Evolutionary conservation across 1,140 invertebrate genomes (phyloP).

Genomic region (Zaprionus taronus): DNA sequence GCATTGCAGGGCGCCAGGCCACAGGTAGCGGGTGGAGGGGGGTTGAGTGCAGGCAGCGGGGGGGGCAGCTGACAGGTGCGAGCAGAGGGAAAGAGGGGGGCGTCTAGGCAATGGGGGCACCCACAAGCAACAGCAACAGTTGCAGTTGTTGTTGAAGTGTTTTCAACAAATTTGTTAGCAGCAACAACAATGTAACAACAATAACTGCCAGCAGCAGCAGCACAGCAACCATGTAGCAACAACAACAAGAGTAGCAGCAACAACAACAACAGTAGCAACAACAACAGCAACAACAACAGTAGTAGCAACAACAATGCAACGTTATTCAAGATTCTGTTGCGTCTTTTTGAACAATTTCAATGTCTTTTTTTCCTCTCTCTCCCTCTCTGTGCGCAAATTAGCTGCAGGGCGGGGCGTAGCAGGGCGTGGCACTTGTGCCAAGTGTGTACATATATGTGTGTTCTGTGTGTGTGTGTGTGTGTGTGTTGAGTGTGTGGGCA

Average conservation of each 20-base stretch:
- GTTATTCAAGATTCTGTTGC: slow-evolving; percentile 12
- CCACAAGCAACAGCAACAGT: background rate
- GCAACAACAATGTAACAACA: background rate
- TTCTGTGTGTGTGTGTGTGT: slow-evolving; percentile 14
- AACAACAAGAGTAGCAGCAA: background rate
- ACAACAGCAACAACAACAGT: background rate
- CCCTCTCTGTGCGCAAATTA: slow-evolving; percentile 59
- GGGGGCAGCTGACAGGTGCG: background rate
- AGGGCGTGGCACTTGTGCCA: slow-evolving; percentile 11
- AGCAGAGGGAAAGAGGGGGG: background rate
- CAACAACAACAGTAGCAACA: background rate
- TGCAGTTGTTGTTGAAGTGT: slow-evolving; percentile 2
- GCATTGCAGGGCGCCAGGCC: background rate
- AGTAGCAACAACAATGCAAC: background rate
- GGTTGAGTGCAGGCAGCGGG: no score
- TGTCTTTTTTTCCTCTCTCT: slow-evolving; percentile 20
- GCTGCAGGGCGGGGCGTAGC: slow-evolving; percentile 36
- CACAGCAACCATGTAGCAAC: background rate
- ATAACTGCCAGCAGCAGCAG: background rate
- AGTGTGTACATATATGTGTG: background rate
- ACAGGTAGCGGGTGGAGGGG: background rate
- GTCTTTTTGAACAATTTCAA: slow-evolving; percentile 12
- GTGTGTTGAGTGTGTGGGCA: slow-evolving; percentile 28
- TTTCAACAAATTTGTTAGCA: slow-evolving; percentile 1
- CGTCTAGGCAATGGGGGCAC: background rate